Evolutionary conservation across 2,113 vertebrate species (phyloP).

Genomic region (Brachyistius frenatus): DNA sequence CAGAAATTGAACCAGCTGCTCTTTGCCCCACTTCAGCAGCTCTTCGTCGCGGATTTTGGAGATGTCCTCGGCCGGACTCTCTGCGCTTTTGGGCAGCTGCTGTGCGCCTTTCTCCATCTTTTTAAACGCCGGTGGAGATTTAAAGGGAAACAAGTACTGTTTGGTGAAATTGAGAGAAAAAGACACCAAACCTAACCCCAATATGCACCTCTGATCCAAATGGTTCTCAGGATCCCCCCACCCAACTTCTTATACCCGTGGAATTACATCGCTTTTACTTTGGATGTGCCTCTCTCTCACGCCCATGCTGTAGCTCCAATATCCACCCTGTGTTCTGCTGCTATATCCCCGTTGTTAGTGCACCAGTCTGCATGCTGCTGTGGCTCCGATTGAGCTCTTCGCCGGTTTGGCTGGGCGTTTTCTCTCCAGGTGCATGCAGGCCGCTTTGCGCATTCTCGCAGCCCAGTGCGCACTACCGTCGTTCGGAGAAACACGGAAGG

Average conservation of each 20-base stretch:
- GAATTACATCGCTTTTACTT: constrained; percentile 50
- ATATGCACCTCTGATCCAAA: constrained; percentile 43
- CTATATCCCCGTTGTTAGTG: constrained; percentile 22
- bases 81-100: constrained; percentile 67
- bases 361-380: constrained; percentile 46
- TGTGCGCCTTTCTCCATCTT: constrained; percentile 78
- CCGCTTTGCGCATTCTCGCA: constrained; percentile 42
- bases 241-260: constrained; percentile 18
- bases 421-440: constrained; percentile 67
- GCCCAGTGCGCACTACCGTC: constrained; percentile 43
- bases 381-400: constrained; percentile 46
- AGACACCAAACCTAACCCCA: constrained; percentile 22
- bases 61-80: constrained; percentile 87
- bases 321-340: constrained; percentile 23
- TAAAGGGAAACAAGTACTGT: constrained; percentile 29
- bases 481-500: constrained; percentile 17
- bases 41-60: constrained; percentile 93
- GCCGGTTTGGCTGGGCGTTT: constrained; percentile 34
- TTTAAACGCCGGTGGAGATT: constrained; percentile 27
- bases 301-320: constrained; percentile 57
- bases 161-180: constrained; percentile 31
- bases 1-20: constrained; percentile 93
- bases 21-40: constrained; percentile 94
- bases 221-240: constrained; percentile 22
- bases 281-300: constrained; percentile 37